Evolutionary conservation across 2,113 vertebrate genomes (phyloP), one percentile per base, ranked within the genome.

Genomic region (Cavia aperea): DNA sequence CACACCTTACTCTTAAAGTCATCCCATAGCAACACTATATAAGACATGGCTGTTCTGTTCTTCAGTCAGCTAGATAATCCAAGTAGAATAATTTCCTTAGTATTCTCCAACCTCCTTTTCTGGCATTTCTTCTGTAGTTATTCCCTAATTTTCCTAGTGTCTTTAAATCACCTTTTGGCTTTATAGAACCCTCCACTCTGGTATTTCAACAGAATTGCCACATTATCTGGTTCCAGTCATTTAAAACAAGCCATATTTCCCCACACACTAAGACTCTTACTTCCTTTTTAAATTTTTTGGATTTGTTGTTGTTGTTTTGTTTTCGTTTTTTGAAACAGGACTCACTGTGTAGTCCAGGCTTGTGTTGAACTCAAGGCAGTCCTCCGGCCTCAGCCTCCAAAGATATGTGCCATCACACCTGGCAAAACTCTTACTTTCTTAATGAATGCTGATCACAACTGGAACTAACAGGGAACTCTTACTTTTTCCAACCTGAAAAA

Each of bases 151-250:
- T 95, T 33, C 6, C 49, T 11, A 11, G 3, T 86, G 88, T 14
- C 43, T 21, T 49, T 79, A 56, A 85, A 21, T 19, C 54, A 33
- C 70, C 18, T 13, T 93, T 24, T 84, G 21, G 39, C 62, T 85
- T 88, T 33, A 33, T 58, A 63, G 70, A 91, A 21, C 18, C 7
- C 9, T 72, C 56, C 16, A 54, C 15, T 78, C 31, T 43, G 58
- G 11, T 94, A 88, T 73, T 90, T 72, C 36, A 36, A 83, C 33
- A 62, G 49, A 93, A 93, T 62, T 21, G 51, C 91, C 63, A 39
- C 18, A 36, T 84, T 87, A 5, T 79, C 23, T 84, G 26, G 60
- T 73, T 84, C 29, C 6, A 7, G 24, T 29, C 54, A 88, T 66
- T 60, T 36, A 90, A 87, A 84, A 78, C 33, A n/a, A 81, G 39